Evolutionary conservation across 2,797 vertebrate genomes (phyloP).

Genomic region (Schizopygopsis pylzovi): DNA sequence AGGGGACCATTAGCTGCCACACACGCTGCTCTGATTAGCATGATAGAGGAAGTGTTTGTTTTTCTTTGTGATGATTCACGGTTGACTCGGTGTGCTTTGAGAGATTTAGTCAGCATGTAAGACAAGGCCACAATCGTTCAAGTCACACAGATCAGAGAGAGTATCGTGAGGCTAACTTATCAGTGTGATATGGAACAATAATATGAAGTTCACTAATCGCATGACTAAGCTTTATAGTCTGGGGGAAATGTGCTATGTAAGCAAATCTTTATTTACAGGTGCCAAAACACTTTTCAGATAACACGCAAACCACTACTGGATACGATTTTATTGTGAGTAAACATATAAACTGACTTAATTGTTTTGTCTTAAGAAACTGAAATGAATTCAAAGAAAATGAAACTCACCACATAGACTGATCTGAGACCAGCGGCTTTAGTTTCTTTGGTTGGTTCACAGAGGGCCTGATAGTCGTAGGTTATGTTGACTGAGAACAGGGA

Average conservation of each 20-base stretch:
- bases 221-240: constrained; percentile 33
- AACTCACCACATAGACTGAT: constrained; percentile 92
- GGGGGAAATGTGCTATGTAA: background rate
- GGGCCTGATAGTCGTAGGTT: constrained; percentile 94
- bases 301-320: background rate
- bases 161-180: constrained; percentile 37
- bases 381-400: background rate
- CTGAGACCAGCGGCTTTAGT: constrained; percentile 87
- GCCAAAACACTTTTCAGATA: background rate
- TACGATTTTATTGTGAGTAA: background rate
- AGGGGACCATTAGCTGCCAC: constrained; percentile 64
- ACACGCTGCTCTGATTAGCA: constrained; percentile 75
- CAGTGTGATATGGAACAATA: constrained; percentile 34
- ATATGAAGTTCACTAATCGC: constrained; percentile 2
- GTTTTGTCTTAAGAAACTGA: background rate
- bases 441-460: constrained; percentile 86
- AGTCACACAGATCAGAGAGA: constrained; percentile 43
- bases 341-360: background rate
- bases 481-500: constrained; percentile 91
- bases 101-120: constrained; percentile 67
- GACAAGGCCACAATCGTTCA: constrained; percentile 37
- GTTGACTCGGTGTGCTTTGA: constrained; percentile 56
- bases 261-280: constrained; percentile 15
- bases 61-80: constrained; percentile 70
- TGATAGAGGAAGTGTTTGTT: constrained; percentile 69